Percentiles rank a stretch among this genome's conserved stretches.
Conservation (phyloP, 2,888 invertebrate genomes). For the Hyppa rectilinea region DNA sequence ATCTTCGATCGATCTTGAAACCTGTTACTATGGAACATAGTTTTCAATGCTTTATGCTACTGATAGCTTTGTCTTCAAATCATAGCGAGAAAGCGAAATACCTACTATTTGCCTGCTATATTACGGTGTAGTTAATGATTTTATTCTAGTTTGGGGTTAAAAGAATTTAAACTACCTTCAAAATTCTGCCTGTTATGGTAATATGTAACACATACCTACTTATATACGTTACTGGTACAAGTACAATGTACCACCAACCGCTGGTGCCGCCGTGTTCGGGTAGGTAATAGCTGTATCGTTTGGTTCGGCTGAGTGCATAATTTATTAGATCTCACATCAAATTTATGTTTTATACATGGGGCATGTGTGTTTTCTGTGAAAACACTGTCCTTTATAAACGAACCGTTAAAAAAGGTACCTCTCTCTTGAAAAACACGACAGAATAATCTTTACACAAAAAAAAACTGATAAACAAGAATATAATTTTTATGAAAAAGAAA, state of each 20-base stretch:
- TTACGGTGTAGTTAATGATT: no score
- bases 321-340: constrained; percentile 57
- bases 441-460: constrained; percentile 44
- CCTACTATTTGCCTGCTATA: no score
- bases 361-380: constrained; percentile 20
- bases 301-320: constrained; percentile 56
- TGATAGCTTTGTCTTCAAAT: neutral
- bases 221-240: constrained; percentile 11
- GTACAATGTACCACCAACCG: constrained; percentile 12
- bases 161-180: neutral
- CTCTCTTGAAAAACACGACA: constrained; percentile 20
- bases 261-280: constrained; percentile 22
- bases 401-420: neutral
- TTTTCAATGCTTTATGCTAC: neutral
- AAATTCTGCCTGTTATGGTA: constrained; percentile 6
- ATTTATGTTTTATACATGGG: constrained; percentile 58
- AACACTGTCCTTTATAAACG: constrained; percentile 9
- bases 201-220: neutral
- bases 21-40: neutral
- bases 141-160: neutral
- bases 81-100: neutral
- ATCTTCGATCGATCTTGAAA: no score
- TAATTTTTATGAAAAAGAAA: constrained; percentile 71
- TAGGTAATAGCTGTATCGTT: constrained; percentile 54
- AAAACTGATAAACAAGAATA: constrained; percentile 63